Base-by-base conservation (phyloP, 2,888 invertebrate species). In the Pyrocoelia pectoralis region DNA sequence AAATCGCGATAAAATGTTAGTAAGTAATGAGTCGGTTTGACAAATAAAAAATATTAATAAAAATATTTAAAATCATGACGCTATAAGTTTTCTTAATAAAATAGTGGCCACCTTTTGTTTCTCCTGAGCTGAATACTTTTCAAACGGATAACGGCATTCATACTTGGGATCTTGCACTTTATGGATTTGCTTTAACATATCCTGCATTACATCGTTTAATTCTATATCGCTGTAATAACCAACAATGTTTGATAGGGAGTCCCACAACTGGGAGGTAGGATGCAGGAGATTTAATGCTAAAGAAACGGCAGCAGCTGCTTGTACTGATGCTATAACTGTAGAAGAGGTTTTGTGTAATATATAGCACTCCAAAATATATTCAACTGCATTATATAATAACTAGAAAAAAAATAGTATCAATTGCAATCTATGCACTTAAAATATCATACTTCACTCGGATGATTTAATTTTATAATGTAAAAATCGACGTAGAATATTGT, bases 231-330 rank as follows among this genome's bases (percentile, higher is more conserved):
- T 18, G 12, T 62, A 58, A 46, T 52, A 62, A 3, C 38, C 51
- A 13, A 53, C 2, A 13, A n/a, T 12, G 24, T 48, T 18, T 33
- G 50, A 29, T 13, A 58, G 12, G 3, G 10, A 28, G 4, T 40
- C 9, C 66, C 66, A 66, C 15, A 29, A 0, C n/a, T 43, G 12
- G 9, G 51, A 6, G 15, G 9, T 9, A 3, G 53, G 48, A 33
- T 28, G 4, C 14, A 58, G 41, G 50, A 61, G 18, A 9, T 59
- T 55, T 17, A 51, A 12, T 40, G 52, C 33, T 28, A 62, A 55
- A 28, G 52, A 56, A 48, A 62, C 48, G 1, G 66, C 61, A n/a
- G 55, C 66, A n/a, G 65, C 66, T 9, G 66, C 66, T 33, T 55
- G 46, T 5, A 52, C 41, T 0, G 66, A 66, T 10, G 50, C 50